Evolutionary conservation across 2,888 invertebrate species (phyloP).

Genomic region (Agrilus biguttatus): DNA sequence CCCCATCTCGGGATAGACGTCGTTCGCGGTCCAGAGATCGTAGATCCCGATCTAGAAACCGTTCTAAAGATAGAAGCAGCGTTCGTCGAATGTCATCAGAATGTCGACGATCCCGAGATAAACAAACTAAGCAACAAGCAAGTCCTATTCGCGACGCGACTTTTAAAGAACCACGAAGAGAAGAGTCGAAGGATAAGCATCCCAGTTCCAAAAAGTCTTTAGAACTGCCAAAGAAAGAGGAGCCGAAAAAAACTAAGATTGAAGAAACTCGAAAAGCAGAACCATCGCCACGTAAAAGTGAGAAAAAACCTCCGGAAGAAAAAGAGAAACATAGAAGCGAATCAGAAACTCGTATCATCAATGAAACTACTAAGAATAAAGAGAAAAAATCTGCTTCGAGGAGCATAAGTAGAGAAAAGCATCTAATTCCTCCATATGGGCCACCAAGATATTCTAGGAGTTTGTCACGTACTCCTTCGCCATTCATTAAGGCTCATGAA

Average conservation of each 20-base stretch:
- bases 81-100: constrained; percentile 27
- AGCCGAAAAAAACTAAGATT: constrained; percentile 31
- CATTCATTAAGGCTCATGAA: constrained; percentile 60
- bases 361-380: constrained; percentile 16
- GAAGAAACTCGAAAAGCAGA: constrained; percentile 27
- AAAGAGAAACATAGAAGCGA: constrained; percentile 13
- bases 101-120: constrained; percentile 16
- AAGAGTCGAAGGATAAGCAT: constrained; percentile 22
- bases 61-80: constrained; percentile 21
- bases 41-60: constrained; percentile 25
- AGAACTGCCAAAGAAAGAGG: constrained; percentile 14
- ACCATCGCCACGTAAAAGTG: constrained; percentile 12
- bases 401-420: constrained; percentile 24
- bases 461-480: constrained; percentile 74
- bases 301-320: constrained; percentile 15
- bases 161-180: constrained; percentile 15
- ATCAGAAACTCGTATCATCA: constrained; percentile 15
- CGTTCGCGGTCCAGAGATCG: constrained; percentile 26
- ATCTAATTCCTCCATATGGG: constrained; percentile 27
- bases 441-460: constrained; percentile 51
- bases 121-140: constrained; percentile 20
- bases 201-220: constrained; percentile 22
- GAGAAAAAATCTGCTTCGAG: constrained; percentile 25
- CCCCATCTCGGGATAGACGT: constrained; percentile 20
- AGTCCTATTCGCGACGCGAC: constrained; percentile 24